These are phyloP conservation scores for Probaryconus sp. DNA, from an alignment of 1,140 invertebrate genomes.

Conservation along the genomic window DNA sequence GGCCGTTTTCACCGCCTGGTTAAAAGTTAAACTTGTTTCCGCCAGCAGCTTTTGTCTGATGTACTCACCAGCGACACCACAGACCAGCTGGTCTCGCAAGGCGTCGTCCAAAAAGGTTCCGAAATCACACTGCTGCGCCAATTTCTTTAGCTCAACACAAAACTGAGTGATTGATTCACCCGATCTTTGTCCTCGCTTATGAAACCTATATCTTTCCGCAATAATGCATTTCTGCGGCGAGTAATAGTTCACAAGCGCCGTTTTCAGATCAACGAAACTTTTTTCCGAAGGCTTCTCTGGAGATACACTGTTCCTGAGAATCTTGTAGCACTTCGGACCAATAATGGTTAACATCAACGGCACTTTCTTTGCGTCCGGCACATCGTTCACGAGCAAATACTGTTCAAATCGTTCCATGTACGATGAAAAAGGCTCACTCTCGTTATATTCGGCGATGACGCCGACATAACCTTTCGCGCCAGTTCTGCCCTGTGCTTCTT, in stretches of 20 bases:
- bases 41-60: constrained; percentile 24
- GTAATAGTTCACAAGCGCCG: constrained; percentile 15
- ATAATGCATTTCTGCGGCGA: constrained; percentile 44
- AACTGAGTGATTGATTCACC: constrained; percentile 45
- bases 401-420: constrained; percentile 49
- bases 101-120: constrained; percentile 38
- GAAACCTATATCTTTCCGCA: constrained; percentile 42
- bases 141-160: constrained; percentile 24
- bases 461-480: constrained; percentile 15
- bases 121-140: constrained; percentile 44
- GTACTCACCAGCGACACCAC: constrained; percentile 24
- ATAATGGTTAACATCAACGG: constrained; percentile 22
- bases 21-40: constrained; percentile 8
- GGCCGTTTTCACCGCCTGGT: constrained; percentile 3
- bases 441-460: constrained; percentile 14
- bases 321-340: constrained; percentile 23
- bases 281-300: constrained; percentile 24
- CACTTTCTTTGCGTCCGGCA: constrained; percentile 26
- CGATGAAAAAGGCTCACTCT: constrained; percentile 16
- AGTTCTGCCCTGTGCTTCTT: not conserved
- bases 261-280: constrained; percentile 28
- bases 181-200: constrained; percentile 25
- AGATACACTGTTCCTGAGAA: constrained; percentile 27
- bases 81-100: constrained; percentile 46
- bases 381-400: constrained; percentile 28